Evolutionary conservation across 2,888 invertebrate species (phyloP), one percentile per base, ranked within the genome.

Genomic region (Esperia sulphurella): DNA sequence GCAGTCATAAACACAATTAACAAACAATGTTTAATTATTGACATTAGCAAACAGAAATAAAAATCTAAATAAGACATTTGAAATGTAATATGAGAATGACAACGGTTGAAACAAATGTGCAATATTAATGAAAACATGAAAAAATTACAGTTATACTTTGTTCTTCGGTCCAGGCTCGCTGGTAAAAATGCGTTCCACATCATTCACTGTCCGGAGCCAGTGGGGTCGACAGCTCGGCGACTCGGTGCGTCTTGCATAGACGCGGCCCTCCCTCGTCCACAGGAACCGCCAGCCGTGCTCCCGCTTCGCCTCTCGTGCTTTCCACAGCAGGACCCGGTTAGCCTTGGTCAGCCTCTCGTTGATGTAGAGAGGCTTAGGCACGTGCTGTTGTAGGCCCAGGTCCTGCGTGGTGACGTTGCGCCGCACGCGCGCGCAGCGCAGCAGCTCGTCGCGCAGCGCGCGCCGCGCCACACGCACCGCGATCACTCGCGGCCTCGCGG

Each of bases 401-500:
- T 35, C 50, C 8, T 8, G 40, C n/a, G 45, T 50, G 29, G 48
- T 47, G 30, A 38, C 35, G 5, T 38, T 41, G 14, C 57, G 53
- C 6, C 55, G 53, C 12, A 52, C 50, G 14, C 54, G 54, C n/a
- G 58, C 55, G 3, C 43, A 41, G 6, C 8, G 40, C n/a, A 58
- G 49, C 37, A 56, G 42, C 41, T 50, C 39, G 49, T 51, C 53
- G 10, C 51, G 44, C 37, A 51, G 43, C 0, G 38, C 37, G 28
- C 51, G 51, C 0, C 53, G 53, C 49, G 48, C 46, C 33, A 55
- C 40, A 0, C 55, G 51, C 30, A 53, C 53, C 37, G 48, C 54
- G 5, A 51, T 14, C 8, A 28, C 39, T 28, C 49, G 49, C 28
- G 40, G 31, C 31, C 1, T 8, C 35, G 35, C 35, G n/a, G 10